These are phyloP conservation scores for Whitmania pigra DNA, from an alignment of 1,140 invertebrate species.

Conservation along the genomic window DNA sequence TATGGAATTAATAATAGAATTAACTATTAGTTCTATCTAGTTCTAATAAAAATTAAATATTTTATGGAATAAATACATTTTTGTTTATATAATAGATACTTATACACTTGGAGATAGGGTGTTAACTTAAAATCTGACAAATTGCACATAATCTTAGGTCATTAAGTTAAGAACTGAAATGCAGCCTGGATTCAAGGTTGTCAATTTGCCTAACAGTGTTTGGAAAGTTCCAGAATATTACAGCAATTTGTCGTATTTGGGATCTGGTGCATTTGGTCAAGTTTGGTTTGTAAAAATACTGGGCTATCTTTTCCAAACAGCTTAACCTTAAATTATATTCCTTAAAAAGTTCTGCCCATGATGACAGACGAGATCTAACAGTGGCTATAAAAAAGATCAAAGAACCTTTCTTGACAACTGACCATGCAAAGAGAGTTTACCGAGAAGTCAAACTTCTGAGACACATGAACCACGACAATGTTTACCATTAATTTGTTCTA, in stretches of 20 bases:
- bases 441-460: constrained; percentile 7
- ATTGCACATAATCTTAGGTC: too few relatives aligned
- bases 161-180: too few relatives aligned
- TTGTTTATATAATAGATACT: too few relatives aligned
- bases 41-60: too few relatives aligned
- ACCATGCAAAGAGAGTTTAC: constrained; percentile 3
- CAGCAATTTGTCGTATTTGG: background rate
- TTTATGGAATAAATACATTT: too few relatives aligned
- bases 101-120: too few relatives aligned
- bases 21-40: too few relatives aligned
- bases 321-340: background rate
- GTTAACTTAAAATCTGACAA: too few relatives aligned
- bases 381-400: constrained; percentile 10
- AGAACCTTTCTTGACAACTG: background rate
- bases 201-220: background rate
- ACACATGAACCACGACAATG: constrained; percentile 6
- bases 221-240: constrained; percentile 11
- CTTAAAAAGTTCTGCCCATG: background rate
- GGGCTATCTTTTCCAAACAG: background rate
- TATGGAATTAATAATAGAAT: too few relatives aligned
- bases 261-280: constrained; percentile 12
- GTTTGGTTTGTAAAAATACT: constrained; percentile 3
- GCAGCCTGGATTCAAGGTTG: background rate
- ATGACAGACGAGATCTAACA: background rate
- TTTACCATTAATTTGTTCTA: background rate